A percentile compares a stretch with the other conserved stretches of the same genome.
These are phyloP conservation scores for Actenoides hombroni DNA, from an alignment of 2,113 vertebrate genomes.

Conservation along the genomic window DNA sequence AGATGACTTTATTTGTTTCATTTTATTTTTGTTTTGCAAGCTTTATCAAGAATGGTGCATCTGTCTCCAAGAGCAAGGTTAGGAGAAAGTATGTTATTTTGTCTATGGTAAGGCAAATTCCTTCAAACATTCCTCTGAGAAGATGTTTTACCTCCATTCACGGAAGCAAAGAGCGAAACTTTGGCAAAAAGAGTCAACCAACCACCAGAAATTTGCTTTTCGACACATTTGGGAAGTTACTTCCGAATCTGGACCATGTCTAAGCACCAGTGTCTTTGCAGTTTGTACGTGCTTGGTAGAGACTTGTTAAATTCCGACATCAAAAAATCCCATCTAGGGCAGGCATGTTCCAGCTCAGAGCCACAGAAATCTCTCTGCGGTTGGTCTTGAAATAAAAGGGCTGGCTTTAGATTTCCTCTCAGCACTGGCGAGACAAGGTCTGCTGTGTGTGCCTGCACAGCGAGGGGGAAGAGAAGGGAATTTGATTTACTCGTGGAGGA, in stretches of 20 bases:
- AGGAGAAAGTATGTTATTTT: conserved; percentile 55
- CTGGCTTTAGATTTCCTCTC: neutral
- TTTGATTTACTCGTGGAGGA: neutral
- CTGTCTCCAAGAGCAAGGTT: conserved; percentile 51
- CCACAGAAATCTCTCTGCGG: neutral
- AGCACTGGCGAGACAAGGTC: neutral
- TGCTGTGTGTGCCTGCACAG: neutral
- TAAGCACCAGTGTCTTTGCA: neutral
- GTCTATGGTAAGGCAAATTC: conserved; percentile 8
- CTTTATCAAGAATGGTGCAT: conserved; percentile 36
- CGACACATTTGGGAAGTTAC: neutral
- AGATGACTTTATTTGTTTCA: neutral
- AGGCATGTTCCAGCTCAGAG: neutral
- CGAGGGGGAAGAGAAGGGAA: neutral
- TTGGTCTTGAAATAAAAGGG: conserved; percentile 4
- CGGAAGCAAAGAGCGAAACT: neutral
- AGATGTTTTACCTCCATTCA: neutral
- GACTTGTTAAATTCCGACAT: conserved; percentile 22
- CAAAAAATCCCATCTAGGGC: neutral
- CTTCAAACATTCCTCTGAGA: neutral
- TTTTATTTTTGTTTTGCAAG: conserved; percentile 45
- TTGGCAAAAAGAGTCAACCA: neutral
- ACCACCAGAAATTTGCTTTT: conserved; percentile 34
- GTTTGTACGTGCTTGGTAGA: neutral
- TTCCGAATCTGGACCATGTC: neutral